Conservation (phyloP, 2,888 invertebrate genomes). For the Ischnus inquisitorius region DNA sequence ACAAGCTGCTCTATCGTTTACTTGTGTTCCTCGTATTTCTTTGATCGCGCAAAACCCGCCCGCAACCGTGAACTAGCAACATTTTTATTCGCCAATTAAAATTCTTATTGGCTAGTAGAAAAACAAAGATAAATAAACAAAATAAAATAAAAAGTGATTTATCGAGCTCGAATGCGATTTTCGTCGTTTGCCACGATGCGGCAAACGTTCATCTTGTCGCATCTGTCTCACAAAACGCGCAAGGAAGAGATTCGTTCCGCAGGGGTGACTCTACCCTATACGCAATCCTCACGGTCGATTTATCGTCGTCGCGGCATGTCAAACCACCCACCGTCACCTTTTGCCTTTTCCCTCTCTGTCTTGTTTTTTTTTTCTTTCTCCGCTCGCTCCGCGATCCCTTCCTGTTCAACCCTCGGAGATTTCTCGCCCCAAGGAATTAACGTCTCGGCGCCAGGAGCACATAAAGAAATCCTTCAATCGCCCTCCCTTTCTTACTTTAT, state of each 20-base stretch:
- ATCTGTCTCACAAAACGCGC: constrained; percentile 42
- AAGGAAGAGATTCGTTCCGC: constrained; percentile 63
- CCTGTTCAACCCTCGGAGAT: constrained; percentile 67
- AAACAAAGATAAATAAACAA: not conserved
- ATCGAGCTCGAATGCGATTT: constrained; percentile 3
- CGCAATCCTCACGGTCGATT: constrained; percentile 65
- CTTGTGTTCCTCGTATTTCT: not conserved
- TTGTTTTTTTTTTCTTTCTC: constrained; percentile 39
- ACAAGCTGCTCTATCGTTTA: constrained; percentile 26
- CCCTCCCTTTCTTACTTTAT: not conserved
- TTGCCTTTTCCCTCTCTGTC: constrained; percentile 39
- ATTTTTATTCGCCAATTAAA: constrained; percentile 33
- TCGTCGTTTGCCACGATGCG: constrained; percentile 21
- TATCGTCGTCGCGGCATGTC: constrained; percentile 61
- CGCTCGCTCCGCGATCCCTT: constrained; percentile 32
- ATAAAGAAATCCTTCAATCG: constrained; percentile 27
- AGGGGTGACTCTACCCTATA: constrained; percentile 56
- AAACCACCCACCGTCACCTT: constrained; percentile 66
- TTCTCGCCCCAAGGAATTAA: constrained; percentile 71
- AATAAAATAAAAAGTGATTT: constrained; percentile 3
- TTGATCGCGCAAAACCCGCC: not conserved
- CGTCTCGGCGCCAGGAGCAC: constrained; percentile 29
- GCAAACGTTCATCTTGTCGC: constrained; percentile 58
- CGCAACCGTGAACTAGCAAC: too few relatives aligned
- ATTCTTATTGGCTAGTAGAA: not conserved